Conservation (phyloP, 2,797 vertebrate genomes). For the Sphenodon punctatus region DNA sequence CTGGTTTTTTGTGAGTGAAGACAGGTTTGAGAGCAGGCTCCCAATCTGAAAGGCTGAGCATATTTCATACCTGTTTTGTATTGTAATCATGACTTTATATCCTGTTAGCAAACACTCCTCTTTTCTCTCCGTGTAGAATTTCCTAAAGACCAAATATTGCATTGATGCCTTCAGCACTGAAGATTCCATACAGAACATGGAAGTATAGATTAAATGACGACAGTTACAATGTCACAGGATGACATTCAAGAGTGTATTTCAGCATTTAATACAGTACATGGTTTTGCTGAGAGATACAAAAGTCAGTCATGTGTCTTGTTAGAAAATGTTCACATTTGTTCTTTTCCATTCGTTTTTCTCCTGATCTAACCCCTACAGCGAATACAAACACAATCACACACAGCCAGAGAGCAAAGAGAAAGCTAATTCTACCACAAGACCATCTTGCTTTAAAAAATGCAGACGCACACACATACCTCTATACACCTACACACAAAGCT, state of each 20-base stretch:
- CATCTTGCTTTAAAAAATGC: background rate
- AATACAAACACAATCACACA: background rate
- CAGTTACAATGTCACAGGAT: background rate
- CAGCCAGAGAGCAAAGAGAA: slow-evolving; percentile 6
- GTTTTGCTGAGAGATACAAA: background rate
- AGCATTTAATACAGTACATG: background rate
- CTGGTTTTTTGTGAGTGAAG: background rate
- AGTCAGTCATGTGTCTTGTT: background rate
- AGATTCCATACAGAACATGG: background rate
- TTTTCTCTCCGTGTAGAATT: background rate
- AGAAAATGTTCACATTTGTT: background rate
- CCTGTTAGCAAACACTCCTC: background rate
- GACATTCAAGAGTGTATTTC: background rate
- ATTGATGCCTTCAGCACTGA: background rate
- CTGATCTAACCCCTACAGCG: background rate
- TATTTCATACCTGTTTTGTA: background rate
- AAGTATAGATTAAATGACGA: background rate
- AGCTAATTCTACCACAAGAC: background rate
- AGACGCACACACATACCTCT: background rate
- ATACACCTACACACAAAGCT: slow-evolving; percentile 2
- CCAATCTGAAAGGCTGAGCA: background rate
- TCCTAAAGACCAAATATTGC: background rate
- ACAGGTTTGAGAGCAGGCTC: background rate
- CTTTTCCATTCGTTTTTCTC: background rate
- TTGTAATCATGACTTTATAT: slow-evolving; percentile 5